phyloP scores from a whole-genome alignment of 2,113 vertebrate species.

The Phyllopteryx taeniolatus region DNA sequence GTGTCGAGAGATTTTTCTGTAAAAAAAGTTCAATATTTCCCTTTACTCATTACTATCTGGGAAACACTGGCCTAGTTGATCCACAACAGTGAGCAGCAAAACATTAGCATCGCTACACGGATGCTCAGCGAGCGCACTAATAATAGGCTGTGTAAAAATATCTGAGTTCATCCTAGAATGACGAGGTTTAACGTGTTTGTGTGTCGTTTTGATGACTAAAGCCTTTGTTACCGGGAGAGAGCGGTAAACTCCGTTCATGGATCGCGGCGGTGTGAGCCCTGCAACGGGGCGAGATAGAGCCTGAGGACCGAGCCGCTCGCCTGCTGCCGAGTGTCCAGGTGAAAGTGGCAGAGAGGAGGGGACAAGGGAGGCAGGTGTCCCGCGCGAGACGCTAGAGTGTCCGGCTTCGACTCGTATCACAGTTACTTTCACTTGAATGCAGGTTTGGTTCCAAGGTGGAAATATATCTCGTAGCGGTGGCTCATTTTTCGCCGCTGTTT shows the following conservation, averaged over 20 bases:
- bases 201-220: neutral
- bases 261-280: neutral
- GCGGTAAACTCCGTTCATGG: neutral
- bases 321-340: constrained; percentile 16
- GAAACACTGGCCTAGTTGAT: neutral
- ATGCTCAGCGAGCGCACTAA: constrained; percentile 38
- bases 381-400: constrained; percentile 11
- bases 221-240: neutral
- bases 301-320: neutral
- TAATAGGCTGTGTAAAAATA: constrained; percentile 62
- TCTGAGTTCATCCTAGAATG: constrained; percentile 31
- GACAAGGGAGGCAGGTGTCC: constrained; percentile 41
- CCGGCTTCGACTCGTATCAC: constrained; percentile 11
- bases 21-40: neutral
- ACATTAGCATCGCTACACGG: constrained; percentile 1
- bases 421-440: neutral
- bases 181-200: constrained; percentile 19
- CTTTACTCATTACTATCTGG: neutral
- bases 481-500: neutral
- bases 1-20: neutral
- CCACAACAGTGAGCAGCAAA: neutral
- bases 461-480: neutral
- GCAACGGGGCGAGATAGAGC: too few species aligned
- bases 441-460: neutral
- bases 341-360: constrained; percentile 26